Conservation (phyloP, 2,888 invertebrate genomes). For the Pterobdella sp. region DNA sequence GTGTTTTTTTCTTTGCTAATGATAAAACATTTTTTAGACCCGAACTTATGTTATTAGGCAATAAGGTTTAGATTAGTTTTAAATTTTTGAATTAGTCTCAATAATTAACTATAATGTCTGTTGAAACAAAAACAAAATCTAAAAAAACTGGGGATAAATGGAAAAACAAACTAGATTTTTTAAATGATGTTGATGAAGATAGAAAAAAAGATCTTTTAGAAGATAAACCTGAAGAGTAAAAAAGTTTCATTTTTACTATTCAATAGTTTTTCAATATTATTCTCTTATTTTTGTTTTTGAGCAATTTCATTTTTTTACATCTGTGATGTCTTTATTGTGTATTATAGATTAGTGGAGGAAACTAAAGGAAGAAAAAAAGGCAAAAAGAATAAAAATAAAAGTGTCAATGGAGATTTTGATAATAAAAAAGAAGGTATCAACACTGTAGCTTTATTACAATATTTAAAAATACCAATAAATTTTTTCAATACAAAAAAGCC, state of each 20-base stretch:
- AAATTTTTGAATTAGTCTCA: not conserved
- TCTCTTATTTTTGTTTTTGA: not conserved
- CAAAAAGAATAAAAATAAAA: slow-evolving; percentile 5
- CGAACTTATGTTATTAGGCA: not conserved
- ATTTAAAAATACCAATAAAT: not conserved
- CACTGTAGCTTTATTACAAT: not conserved
- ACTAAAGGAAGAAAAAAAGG: not conserved
- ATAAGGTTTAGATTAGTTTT: not conserved
- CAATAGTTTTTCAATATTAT: not conserved
- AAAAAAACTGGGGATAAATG: slow-evolving; percentile 13
- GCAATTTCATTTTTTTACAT: not conserved
- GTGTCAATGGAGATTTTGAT: not conserved
- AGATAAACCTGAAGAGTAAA: not conserved
- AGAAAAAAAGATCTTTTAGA: slow-evolving; percentile 6
- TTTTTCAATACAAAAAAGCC: not conserved
- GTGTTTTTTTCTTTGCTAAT: slow-evolving; percentile 12
- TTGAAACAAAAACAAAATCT: slow-evolving; percentile 9
- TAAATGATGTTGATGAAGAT: slow-evolving; percentile 17
- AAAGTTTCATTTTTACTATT: too few species aligned
- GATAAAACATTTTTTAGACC: not conserved
- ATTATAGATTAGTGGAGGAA: slow-evolving; percentile 8
- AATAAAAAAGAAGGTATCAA: not conserved
- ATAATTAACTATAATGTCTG: not conserved
- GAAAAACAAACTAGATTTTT: slow-evolving; percentile 12
- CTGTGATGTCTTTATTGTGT: not conserved